Conservation (phyloP, 2,113 vertebrate species). For the Nasalis larvatus region DNA sequence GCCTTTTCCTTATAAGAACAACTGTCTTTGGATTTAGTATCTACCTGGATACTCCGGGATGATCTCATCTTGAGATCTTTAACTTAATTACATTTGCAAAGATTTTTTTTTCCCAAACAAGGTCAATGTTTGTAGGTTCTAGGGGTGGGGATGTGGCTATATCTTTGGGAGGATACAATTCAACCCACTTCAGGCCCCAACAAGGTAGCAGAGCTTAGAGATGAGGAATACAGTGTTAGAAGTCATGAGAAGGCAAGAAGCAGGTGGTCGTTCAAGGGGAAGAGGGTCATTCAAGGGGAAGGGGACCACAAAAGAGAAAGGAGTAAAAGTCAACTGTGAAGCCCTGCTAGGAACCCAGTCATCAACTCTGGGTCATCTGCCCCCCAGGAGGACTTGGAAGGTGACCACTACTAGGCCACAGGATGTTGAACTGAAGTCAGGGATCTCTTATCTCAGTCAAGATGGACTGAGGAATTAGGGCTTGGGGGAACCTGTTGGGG, state of each 20-base stretch:
- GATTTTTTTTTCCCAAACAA: neutral
- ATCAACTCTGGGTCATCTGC: neutral
- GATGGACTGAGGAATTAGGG: neutral
- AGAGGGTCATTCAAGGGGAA: neutral
- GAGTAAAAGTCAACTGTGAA: neutral
- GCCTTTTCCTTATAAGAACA: neutral
- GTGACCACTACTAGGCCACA: neutral
- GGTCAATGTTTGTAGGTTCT: neutral
- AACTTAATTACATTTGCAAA: neutral
- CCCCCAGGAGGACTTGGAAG: neutral
- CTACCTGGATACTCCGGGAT: neutral
- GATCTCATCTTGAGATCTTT: neutral
- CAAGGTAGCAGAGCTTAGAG: neutral
- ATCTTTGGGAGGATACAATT: neutral
- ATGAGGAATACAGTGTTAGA: neutral
- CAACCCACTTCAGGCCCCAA: neutral
- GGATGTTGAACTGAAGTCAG: neutral
- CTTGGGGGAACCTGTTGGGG: neutral
- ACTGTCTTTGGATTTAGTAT: neutral
- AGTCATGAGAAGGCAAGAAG: neutral
- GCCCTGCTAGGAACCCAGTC: rapidly evolving
- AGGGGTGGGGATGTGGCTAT: neutral
- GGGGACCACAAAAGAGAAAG: neutral
- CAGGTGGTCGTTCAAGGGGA: neutral
- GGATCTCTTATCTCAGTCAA: neutral